Conservation (phyloP, 2,113 vertebrate genomes). For the Sylvilagus bachmani region DNA sequence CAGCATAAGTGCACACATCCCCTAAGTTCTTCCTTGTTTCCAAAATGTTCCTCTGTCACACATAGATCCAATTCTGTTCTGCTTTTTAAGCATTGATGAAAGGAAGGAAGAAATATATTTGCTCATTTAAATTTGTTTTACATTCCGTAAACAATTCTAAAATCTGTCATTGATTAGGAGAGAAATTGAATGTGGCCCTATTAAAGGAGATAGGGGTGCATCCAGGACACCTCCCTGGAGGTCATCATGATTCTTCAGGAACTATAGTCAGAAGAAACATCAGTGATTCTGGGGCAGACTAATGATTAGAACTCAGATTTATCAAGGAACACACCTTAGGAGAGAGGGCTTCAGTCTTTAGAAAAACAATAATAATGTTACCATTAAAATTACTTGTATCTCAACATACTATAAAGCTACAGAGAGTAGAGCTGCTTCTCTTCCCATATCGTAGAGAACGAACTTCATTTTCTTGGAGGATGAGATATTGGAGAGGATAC, state of each 20-base stretch:
- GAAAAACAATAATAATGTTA: not conserved
- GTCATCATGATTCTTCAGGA: not conserved
- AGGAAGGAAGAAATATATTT: not conserved
- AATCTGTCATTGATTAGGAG: not conserved
- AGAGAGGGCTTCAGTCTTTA: not conserved
- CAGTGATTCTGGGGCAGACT: not conserved
- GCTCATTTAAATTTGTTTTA: not conserved
- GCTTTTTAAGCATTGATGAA: not conserved
- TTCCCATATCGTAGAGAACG: not conserved
- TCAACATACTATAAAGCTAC: not conserved
- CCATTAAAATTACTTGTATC: not conserved
- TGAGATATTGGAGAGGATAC: not conserved
- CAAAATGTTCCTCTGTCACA: not conserved
- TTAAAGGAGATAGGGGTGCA: not conserved
- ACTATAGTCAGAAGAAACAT: not conserved
- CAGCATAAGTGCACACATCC: not conserved
- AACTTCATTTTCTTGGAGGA: not conserved
- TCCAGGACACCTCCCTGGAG: not conserved
- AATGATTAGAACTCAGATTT: not conserved
- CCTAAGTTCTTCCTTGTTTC: not conserved
- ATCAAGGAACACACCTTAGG: not conserved
- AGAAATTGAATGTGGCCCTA: not conserved
- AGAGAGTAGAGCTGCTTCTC: not conserved
- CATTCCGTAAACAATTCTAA: not conserved
- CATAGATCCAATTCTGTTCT: not conserved